phyloP scores from a whole-genome alignment of 2,797 vertebrate species.

The Knipowitschia caucasica region DNA sequence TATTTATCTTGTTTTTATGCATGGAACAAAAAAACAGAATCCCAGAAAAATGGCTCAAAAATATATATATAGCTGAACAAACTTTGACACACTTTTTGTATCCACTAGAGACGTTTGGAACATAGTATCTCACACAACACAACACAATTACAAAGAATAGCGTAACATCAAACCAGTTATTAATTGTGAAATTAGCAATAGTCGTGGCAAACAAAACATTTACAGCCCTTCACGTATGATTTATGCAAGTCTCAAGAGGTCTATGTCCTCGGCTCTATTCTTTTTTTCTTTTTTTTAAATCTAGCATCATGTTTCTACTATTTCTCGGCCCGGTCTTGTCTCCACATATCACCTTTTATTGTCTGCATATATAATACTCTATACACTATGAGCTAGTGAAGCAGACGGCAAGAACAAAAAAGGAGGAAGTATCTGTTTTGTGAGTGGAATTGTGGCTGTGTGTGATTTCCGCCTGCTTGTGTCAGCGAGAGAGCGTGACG shows the following conservation, averaged over 20 bases:
- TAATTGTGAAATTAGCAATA: too few relatives aligned
- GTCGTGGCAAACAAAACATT: neutral
- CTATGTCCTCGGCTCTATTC: too few relatives aligned
- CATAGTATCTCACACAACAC: too few relatives aligned
- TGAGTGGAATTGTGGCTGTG: constrained; percentile 60
- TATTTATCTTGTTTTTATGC: too few relatives aligned
- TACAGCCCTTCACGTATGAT: neutral
- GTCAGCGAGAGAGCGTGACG: constrained; percentile 56
- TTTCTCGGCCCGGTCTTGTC: constrained; percentile 13
- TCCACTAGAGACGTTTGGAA: too few relatives aligned
- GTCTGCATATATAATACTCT: constrained; percentile 6
- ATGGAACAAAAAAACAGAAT: too few relatives aligned
- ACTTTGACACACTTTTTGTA: too few relatives aligned
- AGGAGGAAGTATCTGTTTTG: constrained; percentile 66
- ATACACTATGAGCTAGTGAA: constrained; percentile 36
- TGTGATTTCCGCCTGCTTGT: constrained; percentile 66
- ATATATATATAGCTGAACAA: too few relatives aligned
- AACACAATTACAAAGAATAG: too few relatives aligned
- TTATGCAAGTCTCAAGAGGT: neutral
- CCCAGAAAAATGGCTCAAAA: too few relatives aligned
- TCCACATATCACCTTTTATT: constrained; percentile 35
- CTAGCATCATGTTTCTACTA: neutral
- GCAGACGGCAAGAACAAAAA: constrained; percentile 39
- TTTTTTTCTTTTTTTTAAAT: neutral
- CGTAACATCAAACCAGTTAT: too few relatives aligned